These are phyloP conservation scores for Orcinus orca DNA, from an alignment of 2,113 vertebrate genomes.

Conservation along the genomic window DNA sequence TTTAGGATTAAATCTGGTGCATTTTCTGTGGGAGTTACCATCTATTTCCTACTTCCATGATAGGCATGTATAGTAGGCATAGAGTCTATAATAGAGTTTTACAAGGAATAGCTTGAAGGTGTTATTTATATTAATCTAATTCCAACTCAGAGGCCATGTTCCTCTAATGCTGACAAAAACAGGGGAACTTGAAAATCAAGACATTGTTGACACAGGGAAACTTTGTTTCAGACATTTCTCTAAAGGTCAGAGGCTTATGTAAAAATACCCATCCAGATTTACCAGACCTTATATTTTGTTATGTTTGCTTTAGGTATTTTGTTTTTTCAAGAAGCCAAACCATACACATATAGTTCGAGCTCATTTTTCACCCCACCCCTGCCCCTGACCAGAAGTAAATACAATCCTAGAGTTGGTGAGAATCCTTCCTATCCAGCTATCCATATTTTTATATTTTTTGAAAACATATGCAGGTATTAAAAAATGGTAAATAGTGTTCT, in stretches of 20 bases:
- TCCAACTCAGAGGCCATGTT: background rate
- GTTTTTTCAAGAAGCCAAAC: background rate
- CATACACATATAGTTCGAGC: background rate
- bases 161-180: background rate
- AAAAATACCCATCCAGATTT: background rate
- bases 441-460: background rate
- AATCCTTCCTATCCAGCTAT: background rate
- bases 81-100: background rate
- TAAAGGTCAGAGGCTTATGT: background rate
- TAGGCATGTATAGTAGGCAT: background rate
- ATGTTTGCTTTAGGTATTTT: background rate
- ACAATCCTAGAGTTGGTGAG: background rate
- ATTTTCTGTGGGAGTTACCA: background rate
- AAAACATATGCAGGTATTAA: background rate
- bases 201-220: background rate
- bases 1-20: background rate
- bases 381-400: background rate
- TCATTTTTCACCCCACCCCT: background rate
- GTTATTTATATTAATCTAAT: background rate
- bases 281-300: background rate
- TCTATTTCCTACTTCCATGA: background rate
- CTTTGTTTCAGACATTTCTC: background rate
- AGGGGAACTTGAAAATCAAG: background rate
- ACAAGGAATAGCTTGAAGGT: background rate
- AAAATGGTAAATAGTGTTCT: background rate